These are phyloP conservation scores for Tridacna crocea DNA, from an alignment of 2,888 invertebrate species.

Conservation along the genomic window DNA sequence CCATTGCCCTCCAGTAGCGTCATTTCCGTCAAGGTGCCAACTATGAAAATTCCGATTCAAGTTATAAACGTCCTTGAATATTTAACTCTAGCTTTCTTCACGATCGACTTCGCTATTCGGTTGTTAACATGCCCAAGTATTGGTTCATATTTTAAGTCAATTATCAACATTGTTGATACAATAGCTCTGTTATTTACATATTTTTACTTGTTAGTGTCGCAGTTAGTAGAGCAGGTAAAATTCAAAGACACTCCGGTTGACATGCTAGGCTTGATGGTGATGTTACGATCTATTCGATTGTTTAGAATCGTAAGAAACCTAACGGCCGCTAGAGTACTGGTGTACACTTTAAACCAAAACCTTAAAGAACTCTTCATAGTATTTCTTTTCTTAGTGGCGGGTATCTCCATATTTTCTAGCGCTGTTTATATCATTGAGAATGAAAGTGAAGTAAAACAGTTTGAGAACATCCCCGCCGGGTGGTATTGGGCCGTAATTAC, in stretches of 20 bases:
- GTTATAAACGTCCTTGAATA: conserved; percentile 16
- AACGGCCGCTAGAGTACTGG: conserved; percentile 27
- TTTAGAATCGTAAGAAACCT: conserved; percentile 31
- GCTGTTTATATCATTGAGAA: conserved; percentile 31
- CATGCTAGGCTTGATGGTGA: conserved; percentile 11
- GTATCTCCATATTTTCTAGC: conserved; percentile 35
- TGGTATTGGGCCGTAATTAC: conserved; percentile 52
- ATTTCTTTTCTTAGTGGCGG: conserved; percentile 28
- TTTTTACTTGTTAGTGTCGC: conserved; percentile 1
- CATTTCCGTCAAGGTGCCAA: conserved; percentile 29
- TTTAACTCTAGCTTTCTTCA: conserved; percentile 30
- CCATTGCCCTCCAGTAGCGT: neutral
- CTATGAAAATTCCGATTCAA: conserved; percentile 25
- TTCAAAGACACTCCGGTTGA: conserved; percentile 29
- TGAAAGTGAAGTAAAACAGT: neutral
- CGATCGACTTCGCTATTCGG: conserved; percentile 32
- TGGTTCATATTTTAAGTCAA: conserved; percentile 27
- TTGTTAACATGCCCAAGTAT: conserved; percentile 33
- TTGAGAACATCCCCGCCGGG: conserved; percentile 28
- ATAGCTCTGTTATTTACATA: conserved; percentile 29
- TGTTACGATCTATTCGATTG: conserved; percentile 33
- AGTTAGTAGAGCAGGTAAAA: neutral
- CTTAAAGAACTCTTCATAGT: conserved; percentile 29
- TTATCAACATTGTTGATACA: conserved; percentile 35
- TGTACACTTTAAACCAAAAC: conserved; percentile 28